These are phyloP conservation scores for Priocnemis perturbator DNA, from an alignment of 2,888 invertebrate species.

Conservation along the genomic window DNA sequence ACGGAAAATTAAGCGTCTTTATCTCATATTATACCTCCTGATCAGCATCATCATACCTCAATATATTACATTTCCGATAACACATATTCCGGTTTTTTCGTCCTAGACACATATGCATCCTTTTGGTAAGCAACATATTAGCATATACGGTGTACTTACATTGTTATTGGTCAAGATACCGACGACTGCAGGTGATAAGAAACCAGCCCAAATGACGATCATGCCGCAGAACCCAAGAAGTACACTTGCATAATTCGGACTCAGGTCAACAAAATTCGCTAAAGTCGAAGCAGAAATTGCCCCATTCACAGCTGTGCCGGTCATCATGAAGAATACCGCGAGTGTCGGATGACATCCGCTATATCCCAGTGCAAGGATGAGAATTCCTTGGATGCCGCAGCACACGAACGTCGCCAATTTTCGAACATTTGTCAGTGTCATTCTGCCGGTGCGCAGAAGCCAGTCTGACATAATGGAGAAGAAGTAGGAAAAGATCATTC, in stretches of 20 bases:
- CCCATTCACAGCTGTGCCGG: constrained; percentile 81
- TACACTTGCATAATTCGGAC: constrained; percentile 80
- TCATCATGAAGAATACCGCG: constrained; percentile 79
- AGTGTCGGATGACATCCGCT: constrained; percentile 80
- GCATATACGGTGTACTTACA: constrained; percentile 74
- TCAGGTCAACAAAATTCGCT: constrained; percentile 82
- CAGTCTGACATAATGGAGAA: constrained; percentile 80
- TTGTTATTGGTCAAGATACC: constrained; percentile 80
- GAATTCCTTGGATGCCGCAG: constrained; percentile 79
- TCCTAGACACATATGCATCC: too few relatives aligned
- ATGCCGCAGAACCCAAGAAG: constrained; percentile 80
- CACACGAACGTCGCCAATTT: constrained; percentile 80
- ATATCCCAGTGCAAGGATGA: constrained; percentile 80
- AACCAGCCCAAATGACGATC: constrained; percentile 79
- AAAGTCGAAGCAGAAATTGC: constrained; percentile 82
- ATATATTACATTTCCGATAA: too few relatives aligned
- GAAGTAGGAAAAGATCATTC: constrained; percentile 79
- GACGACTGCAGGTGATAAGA: constrained; percentile 80
- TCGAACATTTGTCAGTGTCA: constrained; percentile 80
- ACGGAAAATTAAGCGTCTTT: too few relatives aligned
- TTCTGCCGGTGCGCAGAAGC: constrained; percentile 77
- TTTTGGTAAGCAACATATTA: too few relatives aligned
- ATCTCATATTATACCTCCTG: too few relatives aligned
- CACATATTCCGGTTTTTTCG: too few relatives aligned
- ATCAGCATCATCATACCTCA: too few relatives aligned